Conservation (phyloP, 1,140 invertebrate species). For the Calephelis nemesis region DNA sequence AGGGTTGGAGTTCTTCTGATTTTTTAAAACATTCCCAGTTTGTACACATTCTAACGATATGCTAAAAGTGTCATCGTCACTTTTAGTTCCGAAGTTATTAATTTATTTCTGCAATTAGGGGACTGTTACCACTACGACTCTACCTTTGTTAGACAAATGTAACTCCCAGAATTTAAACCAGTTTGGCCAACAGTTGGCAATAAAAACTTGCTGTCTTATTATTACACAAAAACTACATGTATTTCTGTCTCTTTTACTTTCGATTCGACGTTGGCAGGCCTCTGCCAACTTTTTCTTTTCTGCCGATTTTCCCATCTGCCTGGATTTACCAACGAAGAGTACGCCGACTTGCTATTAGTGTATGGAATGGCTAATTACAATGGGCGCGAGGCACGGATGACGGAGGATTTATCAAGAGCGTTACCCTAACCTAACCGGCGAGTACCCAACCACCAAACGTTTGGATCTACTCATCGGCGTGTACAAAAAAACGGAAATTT, state of each 20-base stretch:
- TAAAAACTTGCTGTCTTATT: neutral
- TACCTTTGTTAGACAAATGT: slow-evolving; percentile 5
- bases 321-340: no score
- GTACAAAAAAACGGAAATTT: neutral
- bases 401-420: no score
- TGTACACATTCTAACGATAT: no score
- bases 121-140: neutral
- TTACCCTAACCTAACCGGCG: no score
- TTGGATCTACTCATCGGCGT: neutral
- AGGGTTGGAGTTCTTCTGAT: neutral
- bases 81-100: no score
- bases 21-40: neutral
- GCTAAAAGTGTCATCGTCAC: no score
- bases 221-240: neutral
- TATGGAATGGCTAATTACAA: no score
- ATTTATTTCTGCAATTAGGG: no score
- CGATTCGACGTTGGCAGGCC: neutral
- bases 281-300: no score
- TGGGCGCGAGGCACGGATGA: no score
- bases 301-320: slow-evolving; percentile 3
- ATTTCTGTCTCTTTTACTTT: neutral
- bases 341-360: no score
- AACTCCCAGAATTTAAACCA: slow-evolving; percentile 5
- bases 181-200: slow-evolving; percentile 1
- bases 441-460: neutral